Evolutionary conservation across 1,140 invertebrate genomes (phyloP).

Genomic region (Reticulitermes speratus): DNA sequence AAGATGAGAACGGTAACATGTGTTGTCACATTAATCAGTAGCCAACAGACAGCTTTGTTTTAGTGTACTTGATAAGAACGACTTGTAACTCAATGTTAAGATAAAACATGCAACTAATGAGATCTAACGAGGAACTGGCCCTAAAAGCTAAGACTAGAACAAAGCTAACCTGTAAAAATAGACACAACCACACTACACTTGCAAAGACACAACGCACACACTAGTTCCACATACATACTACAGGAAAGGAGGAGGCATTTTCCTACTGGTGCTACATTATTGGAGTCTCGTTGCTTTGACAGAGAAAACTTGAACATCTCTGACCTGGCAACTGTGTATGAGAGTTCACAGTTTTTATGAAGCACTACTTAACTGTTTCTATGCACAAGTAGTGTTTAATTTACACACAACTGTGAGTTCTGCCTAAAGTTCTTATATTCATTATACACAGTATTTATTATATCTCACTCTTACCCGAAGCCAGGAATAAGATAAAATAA

Average conservation of each 20-base stretch:
- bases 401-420: not conserved
- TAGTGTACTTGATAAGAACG: not conserved
- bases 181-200: not conserved
- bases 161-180: not conserved
- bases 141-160: conserved; percentile 5
- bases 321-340: not conserved
- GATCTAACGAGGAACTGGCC: not conserved
- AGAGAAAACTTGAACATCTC: not conserved
- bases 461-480: not conserved
- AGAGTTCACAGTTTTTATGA: not conserved
- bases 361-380: not conserved
- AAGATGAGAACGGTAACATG: not conserved
- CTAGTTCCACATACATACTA: not conserved
- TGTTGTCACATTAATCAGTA: not conserved
- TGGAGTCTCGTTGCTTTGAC: not conserved
- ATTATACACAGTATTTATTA: not conserved
- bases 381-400: not conserved
- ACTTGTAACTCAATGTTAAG: not conserved
- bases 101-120: not conserved
- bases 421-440: not conserved
- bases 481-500: not conserved
- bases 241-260: not conserved
- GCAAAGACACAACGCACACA: not conserved
- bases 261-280: not conserved
- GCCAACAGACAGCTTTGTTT: no score